A percentile compares a stretch with the other conserved stretches of the same genome.
phyloP scores from a whole-genome alignment of 2,113 vertebrate genomes.

The Penelope pileata region DNA sequence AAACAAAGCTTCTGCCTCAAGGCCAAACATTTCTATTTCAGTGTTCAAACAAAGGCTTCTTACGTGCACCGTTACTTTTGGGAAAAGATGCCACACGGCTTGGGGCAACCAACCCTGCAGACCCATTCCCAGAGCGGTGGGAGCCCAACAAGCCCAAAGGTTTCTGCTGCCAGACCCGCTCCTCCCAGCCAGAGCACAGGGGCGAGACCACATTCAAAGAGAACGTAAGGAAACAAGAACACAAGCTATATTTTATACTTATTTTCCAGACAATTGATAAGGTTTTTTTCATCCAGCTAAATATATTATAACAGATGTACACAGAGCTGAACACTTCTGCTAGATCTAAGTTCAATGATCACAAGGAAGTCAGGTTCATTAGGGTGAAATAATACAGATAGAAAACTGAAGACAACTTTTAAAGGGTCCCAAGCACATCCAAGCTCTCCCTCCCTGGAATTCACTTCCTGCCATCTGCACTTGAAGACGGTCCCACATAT shows the following conservation, averaged over 20 bases:
- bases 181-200: not conserved
- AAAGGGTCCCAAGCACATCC: not conserved
- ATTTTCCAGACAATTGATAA: not conserved
- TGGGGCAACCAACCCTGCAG: not conserved
- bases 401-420: not conserved
- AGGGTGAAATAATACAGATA: not conserved
- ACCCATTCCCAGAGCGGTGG: not conserved
- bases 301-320: not conserved
- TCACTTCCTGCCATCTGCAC: not conserved
- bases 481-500: not conserved
- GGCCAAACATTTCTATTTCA: not conserved
- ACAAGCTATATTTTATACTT: conserved; percentile 42
- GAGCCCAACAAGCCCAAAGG: conserved; percentile 12
- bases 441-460: not conserved
- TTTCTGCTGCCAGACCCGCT: not conserved
- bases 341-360: not conserved
- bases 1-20: not conserved
- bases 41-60: not conserved
- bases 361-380: not conserved
- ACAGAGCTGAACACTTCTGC: not conserved
- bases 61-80: not conserved
- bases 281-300: not conserved
- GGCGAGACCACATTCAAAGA: not conserved
- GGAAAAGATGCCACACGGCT: not conserved
- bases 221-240: not conserved